Percentiles rank a stretch among this genome's conserved stretches.
phyloP scores from a whole-genome alignment of 2,888 invertebrate species.

The Drosophila vallismaia region DNA sequence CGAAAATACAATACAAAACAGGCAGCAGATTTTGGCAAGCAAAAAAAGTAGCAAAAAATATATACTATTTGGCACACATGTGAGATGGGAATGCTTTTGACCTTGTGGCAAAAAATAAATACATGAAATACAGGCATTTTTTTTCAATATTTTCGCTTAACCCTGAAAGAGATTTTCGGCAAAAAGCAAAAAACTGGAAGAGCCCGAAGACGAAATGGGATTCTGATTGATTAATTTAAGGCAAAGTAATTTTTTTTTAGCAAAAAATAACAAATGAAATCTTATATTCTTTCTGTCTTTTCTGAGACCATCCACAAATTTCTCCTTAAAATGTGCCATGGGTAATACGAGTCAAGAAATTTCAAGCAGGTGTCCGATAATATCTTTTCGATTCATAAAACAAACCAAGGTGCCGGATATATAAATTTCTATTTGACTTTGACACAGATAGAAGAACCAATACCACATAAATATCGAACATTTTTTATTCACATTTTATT shows the following conservation, averaged over 20 bases:
- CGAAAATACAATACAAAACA: constrained; percentile 26
- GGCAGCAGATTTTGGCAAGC: constrained; percentile 28
- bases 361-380: constrained; percentile 53
- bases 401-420: constrained; percentile 15
- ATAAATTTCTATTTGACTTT: constrained; percentile 54
- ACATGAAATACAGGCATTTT: constrained; percentile 36
- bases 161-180: constrained; percentile 14
- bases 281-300: not conserved
- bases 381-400: constrained; percentile 33
- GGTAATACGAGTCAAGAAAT: constrained; percentile 44
- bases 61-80: constrained; percentile 39
- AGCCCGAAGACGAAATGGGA: not conserved
- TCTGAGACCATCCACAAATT: too few species aligned
- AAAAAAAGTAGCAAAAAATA: constrained; percentile 35
- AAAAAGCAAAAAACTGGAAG: constrained; percentile 11
- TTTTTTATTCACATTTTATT: constrained; percentile 25
- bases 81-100: constrained; percentile 37
- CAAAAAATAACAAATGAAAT: not conserved
- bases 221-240: constrained; percentile 11
- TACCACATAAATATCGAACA: not conserved
- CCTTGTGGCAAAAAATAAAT: constrained; percentile 45
- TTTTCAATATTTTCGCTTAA: constrained; percentile 35
- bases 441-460: constrained; percentile 55
- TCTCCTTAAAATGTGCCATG: constrained; percentile 33
- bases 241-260: not conserved